Evolutionary conservation across 2,113 vertebrate species (phyloP).

Genomic region (Cygnus buccinator): DNA sequence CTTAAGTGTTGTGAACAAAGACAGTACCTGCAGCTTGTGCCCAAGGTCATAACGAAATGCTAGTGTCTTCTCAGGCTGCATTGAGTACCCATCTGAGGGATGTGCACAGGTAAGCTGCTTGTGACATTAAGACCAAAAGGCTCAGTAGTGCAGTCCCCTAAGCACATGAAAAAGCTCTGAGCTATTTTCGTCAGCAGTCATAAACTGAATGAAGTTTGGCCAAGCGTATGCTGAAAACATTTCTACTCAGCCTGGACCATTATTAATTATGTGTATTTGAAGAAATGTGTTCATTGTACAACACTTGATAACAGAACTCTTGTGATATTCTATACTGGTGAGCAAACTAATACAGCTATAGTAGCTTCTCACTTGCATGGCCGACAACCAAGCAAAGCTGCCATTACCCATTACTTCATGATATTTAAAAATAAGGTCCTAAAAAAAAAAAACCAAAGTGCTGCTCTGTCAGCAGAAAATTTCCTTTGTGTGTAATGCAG

Average conservation of each 20-base stretch:
- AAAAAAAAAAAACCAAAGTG: not conserved
- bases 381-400: not conserved
- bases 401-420: not conserved
- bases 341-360: not conserved
- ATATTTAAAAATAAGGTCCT: not conserved
- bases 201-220: not conserved
- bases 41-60: not conserved
- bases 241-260: not conserved
- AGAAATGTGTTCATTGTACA: not conserved
- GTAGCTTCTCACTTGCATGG: not conserved
- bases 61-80: not conserved
- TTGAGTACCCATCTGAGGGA: not conserved
- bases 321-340: not conserved
- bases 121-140: not conserved
- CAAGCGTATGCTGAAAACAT: not conserved
- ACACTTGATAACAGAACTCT: fast-evolving
- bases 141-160: not conserved
- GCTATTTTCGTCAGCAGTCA: not conserved
- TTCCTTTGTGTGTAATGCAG: not conserved
- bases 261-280: not conserved
- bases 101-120: not conserved
- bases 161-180: not conserved
- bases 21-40: not conserved
- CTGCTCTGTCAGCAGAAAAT: not conserved
- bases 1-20: not conserved